Evolutionary conservation across 2,113 vertebrate species (phyloP), one percentile per base, ranked within the genome.

Genomic region (Sapajus apella): DNA sequence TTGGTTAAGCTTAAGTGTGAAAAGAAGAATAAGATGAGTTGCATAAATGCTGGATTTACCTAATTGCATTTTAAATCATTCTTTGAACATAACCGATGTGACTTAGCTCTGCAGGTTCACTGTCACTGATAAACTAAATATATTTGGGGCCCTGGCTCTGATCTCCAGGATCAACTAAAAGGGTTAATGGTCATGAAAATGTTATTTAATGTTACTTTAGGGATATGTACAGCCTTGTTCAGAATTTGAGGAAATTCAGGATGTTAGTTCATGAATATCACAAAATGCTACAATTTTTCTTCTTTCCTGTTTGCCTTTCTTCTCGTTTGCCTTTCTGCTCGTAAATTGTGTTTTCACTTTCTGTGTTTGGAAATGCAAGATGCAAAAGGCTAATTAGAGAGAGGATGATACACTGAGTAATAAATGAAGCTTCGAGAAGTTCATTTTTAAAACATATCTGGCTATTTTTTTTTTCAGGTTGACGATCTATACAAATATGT

Each of bases 61-160:
- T 81, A 66, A 91, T 55, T 85, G 50, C 8, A 30, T 80, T 82
- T 93, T 86, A 93, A 93, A 87, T 64, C 68, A 73, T 75, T 85
- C 50, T 66, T 20, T 77, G 56, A 85, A 55, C 32, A 12, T 43
- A 58, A 32, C 13, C 9, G 37, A 14, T 81, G 23, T 61, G 55
- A 76, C 14, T 37, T 21, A 75, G 45, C 30, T 84, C 8, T 91
- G 25, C 43, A 86, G 35, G 30, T 76, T 86, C 87, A 52, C 2
- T 37, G 45, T 91, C 82, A 50, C 8, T 47, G 77, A 85, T 32
- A 32, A 14, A 32, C 61, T 64, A 64, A 50, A 43, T 58, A 32
- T 64, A 25, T 95, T 5, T 84, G 50, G 23, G 20, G 6, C 1
- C 21, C 20, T 90, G 43, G 1, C 27, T 92, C 37, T 91, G 8